Conservation (phyloP, 2,113 vertebrate species). For the Plecturocebus donacophilus region DNA sequence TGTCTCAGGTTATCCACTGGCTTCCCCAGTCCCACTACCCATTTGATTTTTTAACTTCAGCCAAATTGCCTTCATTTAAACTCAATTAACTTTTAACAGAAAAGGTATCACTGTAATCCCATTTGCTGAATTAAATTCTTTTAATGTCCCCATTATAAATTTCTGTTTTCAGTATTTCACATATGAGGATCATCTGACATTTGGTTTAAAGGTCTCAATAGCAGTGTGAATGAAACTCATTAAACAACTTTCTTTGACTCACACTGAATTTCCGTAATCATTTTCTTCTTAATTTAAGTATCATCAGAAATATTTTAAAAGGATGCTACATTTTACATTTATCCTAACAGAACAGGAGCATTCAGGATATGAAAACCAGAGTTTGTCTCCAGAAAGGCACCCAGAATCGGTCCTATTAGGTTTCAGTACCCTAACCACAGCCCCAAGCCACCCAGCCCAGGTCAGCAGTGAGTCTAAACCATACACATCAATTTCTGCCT, state of each 20-base stretch:
- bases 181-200: conserved; percentile 46
- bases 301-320: not conserved
- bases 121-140: conserved; percentile 29
- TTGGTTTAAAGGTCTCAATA: conserved; percentile 49
- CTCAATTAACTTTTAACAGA: conserved; percentile 68
- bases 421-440: too few relatives aligned
- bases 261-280: not conserved
- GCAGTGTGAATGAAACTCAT: not conserved
- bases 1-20: conserved; percentile 62
- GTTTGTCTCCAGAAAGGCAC: not conserved
- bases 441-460: not conserved
- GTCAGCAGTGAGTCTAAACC: not conserved
- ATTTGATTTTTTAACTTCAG: conserved; percentile 67
- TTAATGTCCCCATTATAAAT: conserved; percentile 30
- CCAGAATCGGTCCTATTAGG: too few relatives aligned
- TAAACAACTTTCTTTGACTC: not conserved
- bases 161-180: conserved; percentile 21
- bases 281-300: conserved; percentile 25
- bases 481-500: not conserved
- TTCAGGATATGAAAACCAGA: not conserved
- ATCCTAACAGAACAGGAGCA: not conserved
- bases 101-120: conserved; percentile 45
- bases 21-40: conserved; percentile 20
- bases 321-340: not conserved
- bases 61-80: conserved; percentile 77